Percentiles rank a stretch among this genome's conserved stretches.
These are phyloP conservation scores for Agraylea sexmaculata DNA, from an alignment of 1,140 invertebrate genomes.

Conservation along the genomic window DNA sequence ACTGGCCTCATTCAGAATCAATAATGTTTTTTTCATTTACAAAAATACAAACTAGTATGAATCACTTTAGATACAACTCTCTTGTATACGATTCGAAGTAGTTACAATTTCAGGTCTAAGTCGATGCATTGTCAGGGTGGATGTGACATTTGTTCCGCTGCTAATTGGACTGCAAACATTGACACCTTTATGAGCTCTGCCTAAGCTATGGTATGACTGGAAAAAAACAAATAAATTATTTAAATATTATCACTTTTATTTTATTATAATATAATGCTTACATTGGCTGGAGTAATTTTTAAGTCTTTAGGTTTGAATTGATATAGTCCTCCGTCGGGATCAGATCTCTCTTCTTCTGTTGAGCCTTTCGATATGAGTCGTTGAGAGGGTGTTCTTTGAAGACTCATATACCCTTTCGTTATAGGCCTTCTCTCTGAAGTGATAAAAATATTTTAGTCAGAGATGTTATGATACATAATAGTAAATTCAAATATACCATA, in stretches of 20 bases:
- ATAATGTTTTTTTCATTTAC: conserved; percentile 1
- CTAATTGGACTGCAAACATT: conserved; percentile 38
- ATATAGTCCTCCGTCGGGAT: conserved; percentile 35
- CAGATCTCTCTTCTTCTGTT: conserved; percentile 31
- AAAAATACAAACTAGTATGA: conserved; percentile 1
- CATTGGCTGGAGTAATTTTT: conserved; percentile 38
- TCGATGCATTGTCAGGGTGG: conserved; percentile 46
- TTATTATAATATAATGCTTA: conserved; percentile 22
- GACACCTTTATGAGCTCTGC: conserved; percentile 47
- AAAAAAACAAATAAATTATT: conserved; percentile 22
- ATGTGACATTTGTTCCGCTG: conserved; percentile 41
- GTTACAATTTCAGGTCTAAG: conserved; percentile 66
- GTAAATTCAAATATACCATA: conserved; percentile 49
- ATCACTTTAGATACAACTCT: conserved; percentile 68
- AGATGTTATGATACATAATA: conserved; percentile 2
- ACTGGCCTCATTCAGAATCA: conserved; percentile 9
- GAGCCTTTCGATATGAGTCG: conserved; percentile 27
- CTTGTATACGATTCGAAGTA: conserved; percentile 70
- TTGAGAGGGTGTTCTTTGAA: conserved; percentile 33
- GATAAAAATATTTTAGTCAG: not conserved
- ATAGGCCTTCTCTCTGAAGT: conserved; percentile 33
- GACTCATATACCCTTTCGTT: conserved; percentile 40
- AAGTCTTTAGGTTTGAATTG: conserved; percentile 38
- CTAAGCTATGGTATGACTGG: conserved; percentile 55
- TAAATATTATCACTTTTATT: not conserved